phyloP scores from a whole-genome alignment of 2,113 vertebrate genomes.

The Agelaius phoeniceus region DNA sequence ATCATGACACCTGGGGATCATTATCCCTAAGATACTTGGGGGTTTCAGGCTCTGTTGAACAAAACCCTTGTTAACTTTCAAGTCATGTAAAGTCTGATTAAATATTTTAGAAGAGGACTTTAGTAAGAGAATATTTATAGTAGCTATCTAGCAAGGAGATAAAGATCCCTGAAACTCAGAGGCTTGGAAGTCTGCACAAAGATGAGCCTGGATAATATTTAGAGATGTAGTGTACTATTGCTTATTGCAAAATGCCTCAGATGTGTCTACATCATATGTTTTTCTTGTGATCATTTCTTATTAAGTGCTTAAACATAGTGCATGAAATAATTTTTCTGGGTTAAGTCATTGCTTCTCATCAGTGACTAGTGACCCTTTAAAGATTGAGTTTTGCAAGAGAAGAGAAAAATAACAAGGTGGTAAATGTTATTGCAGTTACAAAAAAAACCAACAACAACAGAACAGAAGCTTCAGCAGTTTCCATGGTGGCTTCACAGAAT shows the following conservation, averaged over 20 bases:
- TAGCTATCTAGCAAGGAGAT: background rate
- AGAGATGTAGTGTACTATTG: background rate
- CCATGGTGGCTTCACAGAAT: background rate
- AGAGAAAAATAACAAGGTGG: background rate
- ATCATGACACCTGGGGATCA: background rate
- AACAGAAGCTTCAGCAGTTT: background rate
- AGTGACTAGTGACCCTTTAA: background rate
- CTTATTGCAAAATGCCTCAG: background rate
- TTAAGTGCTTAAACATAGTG: background rate
- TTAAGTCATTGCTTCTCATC: background rate
- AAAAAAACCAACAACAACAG: background rate
- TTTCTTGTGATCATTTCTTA: background rate
- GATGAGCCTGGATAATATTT: background rate
- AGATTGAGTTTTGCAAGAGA: background rate
- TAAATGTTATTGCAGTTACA: background rate
- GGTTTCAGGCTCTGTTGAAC: background rate
- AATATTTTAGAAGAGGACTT: background rate
- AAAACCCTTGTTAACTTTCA: background rate
- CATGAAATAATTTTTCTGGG: background rate
- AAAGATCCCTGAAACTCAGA: background rate
- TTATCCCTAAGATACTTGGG: background rate
- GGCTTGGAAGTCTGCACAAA: background rate
- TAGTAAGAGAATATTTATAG: background rate
- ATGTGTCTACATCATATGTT: background rate
- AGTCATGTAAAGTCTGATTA: background rate